Percentiles rank a stretch among this genome's conserved stretches.
These are phyloP conservation scores for Gonatopus flavifemur DNA, from an alignment of 1,140 invertebrate genomes.

Conservation along the genomic window DNA sequence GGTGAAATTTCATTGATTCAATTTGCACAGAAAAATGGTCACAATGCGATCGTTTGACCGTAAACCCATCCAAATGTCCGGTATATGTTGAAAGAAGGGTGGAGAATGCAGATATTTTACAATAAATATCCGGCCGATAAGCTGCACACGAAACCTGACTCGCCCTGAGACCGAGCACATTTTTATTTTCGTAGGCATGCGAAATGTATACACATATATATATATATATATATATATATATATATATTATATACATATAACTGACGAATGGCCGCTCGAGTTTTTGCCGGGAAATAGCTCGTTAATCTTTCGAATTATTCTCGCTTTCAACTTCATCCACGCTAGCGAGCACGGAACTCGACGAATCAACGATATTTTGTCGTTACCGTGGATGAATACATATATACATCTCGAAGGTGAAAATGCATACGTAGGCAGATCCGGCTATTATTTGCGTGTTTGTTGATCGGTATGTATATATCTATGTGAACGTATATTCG, in stretches of 20 bases:
- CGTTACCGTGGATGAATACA: neutral
- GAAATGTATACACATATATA: no score
- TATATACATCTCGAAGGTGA: neutral
- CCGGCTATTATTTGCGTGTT: neutral
- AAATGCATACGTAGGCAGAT: no score
- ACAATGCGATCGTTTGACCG: constrained; percentile 22
- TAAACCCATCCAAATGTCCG: no score
- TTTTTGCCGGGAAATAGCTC: constrained; percentile 46
- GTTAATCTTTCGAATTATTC: constrained; percentile 50
- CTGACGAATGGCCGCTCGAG: constrained; percentile 44
- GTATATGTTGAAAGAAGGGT: constrained; percentile 1
- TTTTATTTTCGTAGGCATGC: constrained; percentile 40
- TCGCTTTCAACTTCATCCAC: constrained; percentile 36
- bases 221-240: constrained; percentile 20
- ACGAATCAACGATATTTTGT: constrained; percentile 23
- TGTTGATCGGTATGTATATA: neutral
- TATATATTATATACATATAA: no score
- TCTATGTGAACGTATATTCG: no score
- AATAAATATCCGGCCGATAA: constrained; percentile 50
- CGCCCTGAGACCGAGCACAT: constrained; percentile 19
- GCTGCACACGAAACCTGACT: constrained; percentile 32
- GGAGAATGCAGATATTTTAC: constrained; percentile 40
- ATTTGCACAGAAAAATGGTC: constrained; percentile 29
- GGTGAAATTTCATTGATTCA: constrained; percentile 33
- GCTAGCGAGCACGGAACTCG: constrained; percentile 6